Percentiles rank a stretch among this genome's conserved stretches.
Conservation (phyloP, 1,140 invertebrate genomes). For the Drosophila pectinifera region DNA sequence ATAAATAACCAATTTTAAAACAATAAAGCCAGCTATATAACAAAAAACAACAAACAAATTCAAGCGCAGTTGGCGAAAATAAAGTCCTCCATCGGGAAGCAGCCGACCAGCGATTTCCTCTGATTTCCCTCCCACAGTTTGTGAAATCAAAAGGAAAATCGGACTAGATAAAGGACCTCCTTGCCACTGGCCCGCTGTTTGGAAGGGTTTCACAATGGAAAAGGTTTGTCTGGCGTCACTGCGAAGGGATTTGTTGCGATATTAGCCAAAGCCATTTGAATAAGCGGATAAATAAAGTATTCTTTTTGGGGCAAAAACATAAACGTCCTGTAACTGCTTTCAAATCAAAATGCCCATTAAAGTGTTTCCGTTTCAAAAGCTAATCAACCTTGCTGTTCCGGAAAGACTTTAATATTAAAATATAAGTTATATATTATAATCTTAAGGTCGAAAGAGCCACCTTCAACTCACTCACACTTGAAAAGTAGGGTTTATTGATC, state of each 20-base stretch:
- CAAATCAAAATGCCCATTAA: not conserved
- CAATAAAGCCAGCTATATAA: slow-evolving; percentile 56
- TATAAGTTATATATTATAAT: too few relatives aligned
- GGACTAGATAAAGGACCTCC: slow-evolving; percentile 60
- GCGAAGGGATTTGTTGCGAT: slow-evolving; percentile 60
- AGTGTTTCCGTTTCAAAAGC: not conserved
- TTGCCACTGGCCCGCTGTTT: slow-evolving; percentile 9
- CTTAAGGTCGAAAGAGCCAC: too few relatives aligned
- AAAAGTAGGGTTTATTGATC: not conserved
- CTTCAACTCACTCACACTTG: too few relatives aligned
- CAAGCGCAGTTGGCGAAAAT: slow-evolving; percentile 68
- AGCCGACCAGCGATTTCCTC: not conserved
- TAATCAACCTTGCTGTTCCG: not conserved
- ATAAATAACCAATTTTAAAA: slow-evolving; percentile 45
- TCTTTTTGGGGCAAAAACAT: slow-evolving; percentile 13
- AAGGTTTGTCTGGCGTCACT: slow-evolving; percentile 7
- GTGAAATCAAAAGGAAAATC: slow-evolving; percentile 39
- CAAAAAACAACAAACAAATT: slow-evolving; percentile 49
- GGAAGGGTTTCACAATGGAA: not conserved
- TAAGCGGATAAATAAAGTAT: slow-evolving; percentile 58
- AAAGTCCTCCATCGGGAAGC: slow-evolving; percentile 48
- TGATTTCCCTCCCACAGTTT: not conserved
- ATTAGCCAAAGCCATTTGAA: slow-evolving; percentile 68
- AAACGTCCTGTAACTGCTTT: not conserved
- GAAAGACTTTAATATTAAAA: not conserved